phyloP scores from a whole-genome alignment of 2,888 invertebrate species.

The Torymus tubicola region DNA sequence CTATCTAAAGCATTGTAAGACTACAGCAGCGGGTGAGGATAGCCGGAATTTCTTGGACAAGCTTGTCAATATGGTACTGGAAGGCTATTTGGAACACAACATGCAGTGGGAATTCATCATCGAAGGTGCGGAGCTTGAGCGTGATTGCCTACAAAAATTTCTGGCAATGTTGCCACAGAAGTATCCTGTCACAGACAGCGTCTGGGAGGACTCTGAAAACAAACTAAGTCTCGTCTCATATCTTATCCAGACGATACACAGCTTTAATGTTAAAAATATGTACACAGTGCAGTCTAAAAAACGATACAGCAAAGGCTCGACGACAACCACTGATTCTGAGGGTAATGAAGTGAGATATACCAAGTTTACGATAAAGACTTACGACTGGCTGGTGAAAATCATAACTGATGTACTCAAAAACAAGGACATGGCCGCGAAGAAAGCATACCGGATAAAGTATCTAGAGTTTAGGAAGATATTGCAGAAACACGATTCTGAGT shows the following conservation, averaged over 20 bases:
- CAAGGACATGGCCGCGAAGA: background rate
- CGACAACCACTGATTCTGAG: background rate
- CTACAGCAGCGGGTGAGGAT: background rate
- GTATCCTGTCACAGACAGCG: conserved; percentile 18
- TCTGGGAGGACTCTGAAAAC: conserved; percentile 14
- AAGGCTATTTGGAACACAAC: conserved; percentile 10
- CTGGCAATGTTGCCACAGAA: conserved; percentile 12
- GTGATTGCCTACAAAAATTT: conserved; percentile 27
- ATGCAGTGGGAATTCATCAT: conserved; percentile 60
- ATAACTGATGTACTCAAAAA: background rate
- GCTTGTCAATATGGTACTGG: conserved; percentile 9
- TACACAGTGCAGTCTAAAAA: conserved; percentile 1
- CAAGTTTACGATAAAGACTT: conserved; percentile 6
- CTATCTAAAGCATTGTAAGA: conserved; percentile 14
- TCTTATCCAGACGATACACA: conserved; percentile 8
- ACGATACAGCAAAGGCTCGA: background rate
- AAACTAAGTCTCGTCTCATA: background rate
- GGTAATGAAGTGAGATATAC: background rate
- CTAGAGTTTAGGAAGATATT: background rate
- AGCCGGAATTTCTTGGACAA: conserved; percentile 28
- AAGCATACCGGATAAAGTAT: background rate
- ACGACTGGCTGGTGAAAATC: conserved; percentile 42
- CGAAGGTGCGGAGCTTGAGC: conserved; percentile 59
- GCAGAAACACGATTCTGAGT: conserved; percentile 11
- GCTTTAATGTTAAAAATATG: conserved; percentile 15